Base-by-base conservation (phyloP, 1,140 invertebrate genomes). In the Hyles vespertilio region DNA sequence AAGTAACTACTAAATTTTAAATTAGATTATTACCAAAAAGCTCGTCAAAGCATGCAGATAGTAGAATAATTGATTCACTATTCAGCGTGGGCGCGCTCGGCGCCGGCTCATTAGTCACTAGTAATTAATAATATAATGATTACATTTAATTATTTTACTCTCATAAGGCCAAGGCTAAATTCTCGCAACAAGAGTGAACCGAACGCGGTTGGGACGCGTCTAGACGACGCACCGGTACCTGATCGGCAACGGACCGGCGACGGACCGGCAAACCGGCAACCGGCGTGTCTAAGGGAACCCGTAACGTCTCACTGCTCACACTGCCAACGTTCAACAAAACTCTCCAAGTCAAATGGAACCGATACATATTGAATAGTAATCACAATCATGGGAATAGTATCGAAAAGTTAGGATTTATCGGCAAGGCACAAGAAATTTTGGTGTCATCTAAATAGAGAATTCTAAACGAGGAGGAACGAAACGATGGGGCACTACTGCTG, bases 81-180 rank as follows among this genome's bases (percentile, higher is more conserved):
- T 78, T 77, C 77, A 84, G 83, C 86, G 79, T 74, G 55, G 80
- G 81, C 84, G 81, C 70, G 59, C 64, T 51, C 57, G 70, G 70
- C 81, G 79, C 81, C 78, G 66, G 61, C 59, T 72, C 70, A 72
- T 74, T 77, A 79, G 48, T 61, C 59, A 75, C 71, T 80, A 84
- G 65, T 67, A 70, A 66, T 84, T 81, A 70, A 67, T 79, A 74
- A 81, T 78, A 78, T 79, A 79, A 80, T 78, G 80, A 84, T 86
- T 87, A 86, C 81, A 87, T 81, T 85, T 78, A 84, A 71, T 81
- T 79, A 80, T 81, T 83, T 81, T 79, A 85, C 77, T 87, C 73
- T 87, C 81, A 89, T 89, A 89, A 89, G 86, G 86, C 86, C 84
- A 89, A 89, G 82, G 83, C 84, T 89, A 89, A 89, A 89, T 89